Percentiles rank a stretch among this genome's conserved stretches.
Evolutionary conservation across 1,140 invertebrate genomes (phyloP).

Genomic region (Trypoxylus dichotomus): DNA sequence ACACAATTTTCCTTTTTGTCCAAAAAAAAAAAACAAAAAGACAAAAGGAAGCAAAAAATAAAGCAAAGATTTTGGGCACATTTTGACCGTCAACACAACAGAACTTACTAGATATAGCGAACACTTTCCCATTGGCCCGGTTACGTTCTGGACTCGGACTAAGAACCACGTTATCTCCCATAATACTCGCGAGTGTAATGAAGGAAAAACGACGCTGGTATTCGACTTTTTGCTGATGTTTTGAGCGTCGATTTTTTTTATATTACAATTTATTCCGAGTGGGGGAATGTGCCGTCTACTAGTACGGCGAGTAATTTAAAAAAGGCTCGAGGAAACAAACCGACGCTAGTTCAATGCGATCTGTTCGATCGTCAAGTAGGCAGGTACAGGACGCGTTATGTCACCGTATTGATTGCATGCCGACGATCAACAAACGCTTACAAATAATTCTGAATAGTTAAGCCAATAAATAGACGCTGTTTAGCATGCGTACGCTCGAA

Average conservation of each 20-base stretch:
- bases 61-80: background rate
- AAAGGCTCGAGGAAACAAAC: too few relatives aligned
- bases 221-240: background rate
- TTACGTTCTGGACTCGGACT: background rate
- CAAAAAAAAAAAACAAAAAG: background rate
- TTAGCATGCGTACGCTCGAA: too few relatives aligned
- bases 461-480: background rate
- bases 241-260: background rate
- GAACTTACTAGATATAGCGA: slow-evolving; percentile 13
- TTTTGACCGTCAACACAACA: background rate
- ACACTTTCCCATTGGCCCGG: background rate
- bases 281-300: background rate
- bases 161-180: background rate
- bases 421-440: background rate
- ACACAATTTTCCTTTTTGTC: background rate
- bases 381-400: background rate
- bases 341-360: background rate
- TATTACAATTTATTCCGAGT: background rate
- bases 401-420: background rate
- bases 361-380: background rate
- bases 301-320: too few relatives aligned
- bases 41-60: background rate
- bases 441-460: background rate
- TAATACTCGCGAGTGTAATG: background rate
- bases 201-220: background rate